A percentile compares a stretch with the other conserved stretches of the same genome.
These are phyloP conservation scores for Gryllus bimaculatus DNA, from an alignment of 1,140 invertebrate genomes.

Conservation along the genomic window DNA sequence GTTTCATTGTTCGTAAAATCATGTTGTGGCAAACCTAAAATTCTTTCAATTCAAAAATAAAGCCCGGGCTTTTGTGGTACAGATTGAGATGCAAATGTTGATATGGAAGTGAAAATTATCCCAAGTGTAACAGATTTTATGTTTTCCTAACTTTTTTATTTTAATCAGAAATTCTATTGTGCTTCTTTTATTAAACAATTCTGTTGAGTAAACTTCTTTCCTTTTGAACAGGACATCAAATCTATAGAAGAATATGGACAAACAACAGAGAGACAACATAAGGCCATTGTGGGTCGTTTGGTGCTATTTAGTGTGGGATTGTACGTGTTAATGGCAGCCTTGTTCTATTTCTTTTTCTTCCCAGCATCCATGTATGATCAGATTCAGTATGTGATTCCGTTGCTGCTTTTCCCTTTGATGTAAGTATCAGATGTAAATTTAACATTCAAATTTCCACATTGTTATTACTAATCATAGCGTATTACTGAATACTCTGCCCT, in stretches of 20 bases:
- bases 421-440: conserved; percentile 44
- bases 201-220: conserved; percentile 22
- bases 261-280: conserved; percentile 67
- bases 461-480: conserved; percentile 14
- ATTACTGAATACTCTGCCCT: too few species aligned
- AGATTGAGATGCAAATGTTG: background rate
- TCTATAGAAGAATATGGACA: conserved; percentile 67
- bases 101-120: background rate
- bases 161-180: background rate
- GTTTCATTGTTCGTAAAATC: too few species aligned
- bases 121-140: background rate
- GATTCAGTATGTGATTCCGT: conserved; percentile 58
- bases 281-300: conserved; percentile 66
- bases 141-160: background rate
- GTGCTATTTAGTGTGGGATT: conserved; percentile 69
- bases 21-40: too few species aligned
- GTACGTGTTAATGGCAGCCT: conserved; percentile 60
- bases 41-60: too few species aligned
- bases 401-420: conserved; percentile 68
- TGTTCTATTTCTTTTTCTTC: conserved; percentile 72
- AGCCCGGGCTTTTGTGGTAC: too few species aligned
- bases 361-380: conserved; percentile 56
- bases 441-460: conserved; percentile 10
- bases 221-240: conserved; percentile 55
- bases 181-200: background rate